Base-by-base conservation (phyloP, 2,113 vertebrate genomes). In the Micromys minutus region DNA sequence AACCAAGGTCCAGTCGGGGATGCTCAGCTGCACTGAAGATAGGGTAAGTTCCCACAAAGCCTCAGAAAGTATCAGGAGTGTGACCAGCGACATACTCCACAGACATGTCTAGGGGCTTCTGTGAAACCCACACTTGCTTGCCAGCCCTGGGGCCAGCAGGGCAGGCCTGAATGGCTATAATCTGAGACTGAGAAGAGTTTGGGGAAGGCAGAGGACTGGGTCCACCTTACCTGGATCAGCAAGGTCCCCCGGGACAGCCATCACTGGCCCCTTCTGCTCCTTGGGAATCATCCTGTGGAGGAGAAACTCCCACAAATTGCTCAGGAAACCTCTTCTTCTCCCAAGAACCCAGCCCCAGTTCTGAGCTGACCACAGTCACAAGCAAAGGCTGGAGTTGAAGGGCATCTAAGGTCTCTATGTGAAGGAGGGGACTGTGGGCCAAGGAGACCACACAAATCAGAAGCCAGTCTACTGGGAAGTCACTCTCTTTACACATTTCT, bases 261-360 rank as follows among this genome's bases (percentile, higher is more conserved):
- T 96, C 97, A 97, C 98, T 90, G 98, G 97, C 95, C 97, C 98
- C 97, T 97, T 98, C 97, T 96, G 96, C 89, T 97, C 94, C 96
- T 97, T 94, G 93, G 57, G 75, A 65, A 98, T 97, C 95, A 97
- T 97, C 92, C 98, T 98, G 97, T 97, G 95, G 96, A 95, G 50
- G 3, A 92, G 45, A 94, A 63, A 91, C 42, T 29, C 89, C 85
- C 29, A 26, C 16, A 21, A 0, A 87, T 93, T 65, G n/a, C 17
- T 42, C 57, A 74, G 29, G 16, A 34, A 0, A 0, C 39, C 24
- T 81, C 12, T 24, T 0, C 17, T 31, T 29, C 50, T 10, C 10
- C 74, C 59, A 4, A n/a, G 19, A 26, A 45, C 16, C 7, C 39
- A 79, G 34, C 3, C 72, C 69, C 63, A 65, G 42, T 16, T 34